A percentile compares a stretch with the other conserved stretches of the same genome.
Conservation (phyloP, 2,888 invertebrate species). For the Ashinkailepas kermadecensis region DNA sequence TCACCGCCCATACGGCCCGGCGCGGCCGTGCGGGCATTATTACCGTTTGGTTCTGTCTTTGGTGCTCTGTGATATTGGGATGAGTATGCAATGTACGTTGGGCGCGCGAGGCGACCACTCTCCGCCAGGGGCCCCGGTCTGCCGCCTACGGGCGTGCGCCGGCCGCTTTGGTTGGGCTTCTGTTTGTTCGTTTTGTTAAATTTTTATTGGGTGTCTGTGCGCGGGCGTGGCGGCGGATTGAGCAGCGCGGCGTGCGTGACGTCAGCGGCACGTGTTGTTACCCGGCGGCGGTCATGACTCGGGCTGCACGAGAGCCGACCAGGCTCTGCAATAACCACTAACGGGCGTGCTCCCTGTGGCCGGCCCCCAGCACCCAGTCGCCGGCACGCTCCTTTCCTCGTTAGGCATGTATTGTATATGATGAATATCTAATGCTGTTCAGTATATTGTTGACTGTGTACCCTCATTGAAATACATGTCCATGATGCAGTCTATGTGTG, state of each 20-base stretch:
- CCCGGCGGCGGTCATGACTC: background rate
- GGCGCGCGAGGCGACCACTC: background rate
- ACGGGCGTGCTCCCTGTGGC: background rate
- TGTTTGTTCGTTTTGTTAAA: background rate
- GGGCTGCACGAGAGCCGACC: background rate
- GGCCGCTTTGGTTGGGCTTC: background rate
- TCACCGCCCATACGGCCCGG: background rate
- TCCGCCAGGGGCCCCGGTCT: background rate
- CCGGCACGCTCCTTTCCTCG: background rate
- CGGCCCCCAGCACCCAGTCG: background rate
- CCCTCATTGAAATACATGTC: constrained; percentile 17
- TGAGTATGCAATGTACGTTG: background rate
- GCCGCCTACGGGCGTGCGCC: background rate
- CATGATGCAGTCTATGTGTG: background rate
- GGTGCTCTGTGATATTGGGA: constrained; percentile 17
- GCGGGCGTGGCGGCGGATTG: background rate
- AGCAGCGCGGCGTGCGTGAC: background rate
- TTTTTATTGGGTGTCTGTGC: background rate
- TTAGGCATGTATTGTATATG: constrained; percentile 10
- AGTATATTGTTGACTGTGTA: constrained; percentile 17
- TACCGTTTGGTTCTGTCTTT: background rate
- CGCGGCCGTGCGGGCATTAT: background rate
- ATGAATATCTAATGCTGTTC: constrained; percentile 18
- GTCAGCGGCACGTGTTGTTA: background rate
- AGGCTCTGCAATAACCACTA: background rate